Conservation (phyloP, 35 echinoderm and acorn worm species). For the Patiria miniata region DNA sequence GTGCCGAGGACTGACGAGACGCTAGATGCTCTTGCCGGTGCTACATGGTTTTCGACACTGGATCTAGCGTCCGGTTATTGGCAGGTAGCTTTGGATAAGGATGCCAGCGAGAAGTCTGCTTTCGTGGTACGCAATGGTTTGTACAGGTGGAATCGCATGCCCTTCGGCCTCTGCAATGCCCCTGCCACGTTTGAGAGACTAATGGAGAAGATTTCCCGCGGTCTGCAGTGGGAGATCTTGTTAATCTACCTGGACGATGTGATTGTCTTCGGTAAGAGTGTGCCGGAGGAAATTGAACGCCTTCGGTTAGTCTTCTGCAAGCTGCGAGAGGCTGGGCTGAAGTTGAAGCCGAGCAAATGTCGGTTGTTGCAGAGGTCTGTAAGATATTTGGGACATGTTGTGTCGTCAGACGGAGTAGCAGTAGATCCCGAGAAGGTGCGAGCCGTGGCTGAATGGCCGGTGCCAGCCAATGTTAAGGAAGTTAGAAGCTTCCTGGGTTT, state of each 20-base stretch:
- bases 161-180: slow-evolving; percentile 56
- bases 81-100: slow-evolving; percentile 38
- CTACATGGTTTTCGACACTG: slow-evolving; percentile 5
- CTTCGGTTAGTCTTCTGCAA: not conserved
- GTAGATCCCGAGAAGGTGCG: slow-evolving; percentile 44
- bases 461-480: slow-evolving; percentile 27
- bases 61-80: slow-evolving; percentile 35
- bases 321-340: slow-evolving; percentile 30
- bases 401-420: slow-evolving; percentile 24
- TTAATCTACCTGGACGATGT: slow-evolving; percentile 14
- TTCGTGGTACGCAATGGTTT: slow-evolving; percentile 24
- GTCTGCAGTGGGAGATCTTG: not conserved
- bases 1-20: not conserved
- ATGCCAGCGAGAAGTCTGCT: slow-evolving; percentile 35
- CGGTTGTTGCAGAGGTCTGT: slow-evolving; percentile 35
- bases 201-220: slow-evolving; percentile 16
- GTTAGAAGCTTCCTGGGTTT: slow-evolving; percentile 63
- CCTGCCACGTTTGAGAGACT: slow-evolving; percentile 43
- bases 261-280: not conserved
- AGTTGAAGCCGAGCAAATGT: slow-evolving; percentile 40
- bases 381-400: slow-evolving; percentile 38
- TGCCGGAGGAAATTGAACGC: not conserved
- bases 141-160: slow-evolving; percentile 51
- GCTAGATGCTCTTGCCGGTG: not conserved
- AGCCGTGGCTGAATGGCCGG: slow-evolving; percentile 44